These are phyloP conservation scores for Otolemur crassicaudatus DNA, from an alignment of 2,797 vertebrate genomes.

Conservation along the genomic window DNA sequence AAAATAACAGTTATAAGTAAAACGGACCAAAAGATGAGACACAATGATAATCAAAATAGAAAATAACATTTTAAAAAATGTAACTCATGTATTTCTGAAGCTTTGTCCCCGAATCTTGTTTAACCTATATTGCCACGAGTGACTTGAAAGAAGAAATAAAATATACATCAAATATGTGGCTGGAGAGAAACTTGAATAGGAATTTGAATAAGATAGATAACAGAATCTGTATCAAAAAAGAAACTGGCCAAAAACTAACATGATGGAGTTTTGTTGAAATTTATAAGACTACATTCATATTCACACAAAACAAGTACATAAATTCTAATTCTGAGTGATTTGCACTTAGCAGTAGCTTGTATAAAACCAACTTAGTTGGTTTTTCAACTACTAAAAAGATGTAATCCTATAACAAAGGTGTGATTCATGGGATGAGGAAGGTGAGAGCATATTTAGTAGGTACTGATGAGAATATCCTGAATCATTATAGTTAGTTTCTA, in stretches of 20 bases:
- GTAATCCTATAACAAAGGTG: neutral
- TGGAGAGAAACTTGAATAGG: neutral
- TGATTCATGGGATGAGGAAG: neutral
- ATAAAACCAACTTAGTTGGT: neutral
- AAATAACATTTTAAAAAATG: neutral
- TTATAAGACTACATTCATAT: neutral
- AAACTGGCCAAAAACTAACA: neutral
- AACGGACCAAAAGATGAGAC: neutral
- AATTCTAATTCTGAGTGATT: neutral
- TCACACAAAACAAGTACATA: neutral
- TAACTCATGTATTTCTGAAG: neutral
- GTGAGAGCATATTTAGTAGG: neutral
- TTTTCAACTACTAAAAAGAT: neutral
- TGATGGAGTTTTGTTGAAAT: neutral
- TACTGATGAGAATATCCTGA: neutral
- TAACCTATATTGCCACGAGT: neutral
- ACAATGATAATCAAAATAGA: neutral
- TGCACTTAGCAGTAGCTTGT: neutral
- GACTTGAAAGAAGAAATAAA: slow-evolving; percentile 11
- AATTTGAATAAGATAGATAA: neutral
- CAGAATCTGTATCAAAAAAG: neutral
- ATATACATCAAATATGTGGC: neutral
- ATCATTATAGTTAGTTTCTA: neutral
- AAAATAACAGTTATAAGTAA: neutral
- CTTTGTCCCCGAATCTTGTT: neutral